phyloP scores from a whole-genome alignment of 2,797 vertebrate species.

The Nyctibius grandis region DNA sequence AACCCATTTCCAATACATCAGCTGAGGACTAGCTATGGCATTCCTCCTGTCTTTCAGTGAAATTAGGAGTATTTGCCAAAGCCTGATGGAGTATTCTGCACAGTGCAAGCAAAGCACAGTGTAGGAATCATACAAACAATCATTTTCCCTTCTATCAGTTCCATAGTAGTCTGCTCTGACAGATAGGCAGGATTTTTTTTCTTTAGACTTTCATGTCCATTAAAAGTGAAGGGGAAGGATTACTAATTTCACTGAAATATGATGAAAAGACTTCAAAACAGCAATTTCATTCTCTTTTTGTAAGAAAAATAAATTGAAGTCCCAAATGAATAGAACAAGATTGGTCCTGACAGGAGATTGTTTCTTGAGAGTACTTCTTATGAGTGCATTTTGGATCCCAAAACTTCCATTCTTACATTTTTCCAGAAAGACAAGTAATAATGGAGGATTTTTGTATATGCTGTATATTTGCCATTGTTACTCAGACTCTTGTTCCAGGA shows the following conservation, averaged over 20 bases:
- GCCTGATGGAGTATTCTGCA: not conserved
- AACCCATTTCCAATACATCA: not conserved
- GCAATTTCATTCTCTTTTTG: not conserved
- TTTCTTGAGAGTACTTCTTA: not conserved
- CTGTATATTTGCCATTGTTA: not conserved
- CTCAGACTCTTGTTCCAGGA: not conserved
- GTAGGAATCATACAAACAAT: not conserved
- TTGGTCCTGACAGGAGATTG: not conserved
- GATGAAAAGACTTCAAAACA: not conserved
- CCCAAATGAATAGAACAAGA: not conserved
- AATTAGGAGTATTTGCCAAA: not conserved
- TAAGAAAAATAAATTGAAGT: not conserved
- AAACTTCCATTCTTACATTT: not conserved
- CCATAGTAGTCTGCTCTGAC: not conserved
- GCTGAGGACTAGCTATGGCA: not conserved
- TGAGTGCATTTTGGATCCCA: not conserved
- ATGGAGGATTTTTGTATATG: not conserved
- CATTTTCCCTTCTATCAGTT: not conserved
- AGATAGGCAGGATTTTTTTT: not conserved
- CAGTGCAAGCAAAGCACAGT: not conserved
- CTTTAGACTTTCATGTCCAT: not conserved
- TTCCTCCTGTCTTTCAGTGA: not conserved
- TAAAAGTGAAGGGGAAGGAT: not conserved
- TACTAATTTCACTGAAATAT: not conserved
- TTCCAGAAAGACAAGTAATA: not conserved